Conservation (phyloP, 2,797 vertebrate species). For the Gymnothorax reevesii region DNA sequence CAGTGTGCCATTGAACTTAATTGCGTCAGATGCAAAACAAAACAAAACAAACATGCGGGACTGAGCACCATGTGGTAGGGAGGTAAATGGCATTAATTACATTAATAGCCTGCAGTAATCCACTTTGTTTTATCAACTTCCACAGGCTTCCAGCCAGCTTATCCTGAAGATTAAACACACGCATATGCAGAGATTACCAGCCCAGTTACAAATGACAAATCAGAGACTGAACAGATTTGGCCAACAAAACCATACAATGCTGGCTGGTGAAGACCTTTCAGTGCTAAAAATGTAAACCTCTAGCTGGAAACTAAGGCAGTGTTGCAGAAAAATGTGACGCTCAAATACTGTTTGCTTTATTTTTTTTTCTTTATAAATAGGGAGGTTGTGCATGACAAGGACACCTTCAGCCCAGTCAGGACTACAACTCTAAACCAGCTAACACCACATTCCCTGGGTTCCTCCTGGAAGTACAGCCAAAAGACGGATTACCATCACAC, state of each 20-base stretch:
- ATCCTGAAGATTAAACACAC: not conserved
- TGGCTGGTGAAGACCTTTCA: not conserved
- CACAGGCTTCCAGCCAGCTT: not conserved
- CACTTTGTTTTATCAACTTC: not conserved
- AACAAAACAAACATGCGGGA: not conserved
- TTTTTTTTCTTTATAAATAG: conserved; percentile 25
- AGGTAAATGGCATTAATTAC: not conserved
- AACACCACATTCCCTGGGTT: not conserved
- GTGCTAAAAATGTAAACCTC: not conserved
- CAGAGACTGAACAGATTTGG: not conserved
- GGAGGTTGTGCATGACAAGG: conserved; percentile 33
- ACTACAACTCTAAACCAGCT: not conserved
- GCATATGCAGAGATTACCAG: not conserved
- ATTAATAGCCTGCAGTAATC: not conserved
- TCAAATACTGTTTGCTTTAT: not conserved
- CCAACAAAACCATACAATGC: not conserved
- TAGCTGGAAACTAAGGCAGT: not conserved
- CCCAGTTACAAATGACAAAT: not conserved
- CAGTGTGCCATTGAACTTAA: not conserved
- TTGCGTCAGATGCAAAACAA: not conserved
- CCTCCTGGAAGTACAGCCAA: conserved; percentile 50
- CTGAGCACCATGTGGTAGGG: not conserved
- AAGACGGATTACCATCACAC: conserved; percentile 51
- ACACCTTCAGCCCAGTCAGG: conserved; percentile 19
- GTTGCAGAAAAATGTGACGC: conserved; percentile 17